Base-by-base conservation (phyloP, 2,113 vertebrate genomes). In the western clawed frog (Xenopus tropicalis) region DNA sequence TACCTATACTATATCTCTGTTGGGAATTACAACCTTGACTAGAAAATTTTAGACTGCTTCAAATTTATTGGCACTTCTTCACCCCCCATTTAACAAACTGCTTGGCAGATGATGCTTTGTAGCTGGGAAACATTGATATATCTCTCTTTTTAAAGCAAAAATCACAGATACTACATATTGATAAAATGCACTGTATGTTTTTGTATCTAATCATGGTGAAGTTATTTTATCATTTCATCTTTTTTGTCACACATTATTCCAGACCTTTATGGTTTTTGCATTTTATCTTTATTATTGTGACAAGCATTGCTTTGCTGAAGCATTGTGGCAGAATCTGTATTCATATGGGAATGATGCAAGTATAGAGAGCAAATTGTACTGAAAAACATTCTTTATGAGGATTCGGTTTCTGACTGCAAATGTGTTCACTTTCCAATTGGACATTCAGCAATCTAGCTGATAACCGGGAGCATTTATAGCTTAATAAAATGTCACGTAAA, bases 291-390 rank as follows among this genome's bases (percentile, higher is more conserved):
- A 67, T 17, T 66, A 46, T 56, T 75, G 77, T 43, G 25, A 12
- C 78, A 75, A 61, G 21, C 37, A 21, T 58, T 74, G 71, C 74
- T 73, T 77, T 82, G 46, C 80, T 81, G 62, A 72, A 80, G 66
- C 79, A 81, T 88, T 83, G 81, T 81, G 62, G 78, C 71, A 71
- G 79, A 74, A 75, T 75, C 81, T 58, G 69, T 79, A 71, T 80
- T 56, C 73, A 74, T 82, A 71, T 52, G 82, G 78, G 80, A 87
- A 86, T 86, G 80, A 89, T 86, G 86, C 88, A 88, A 91, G 81
- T 78, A 85, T 76, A 20, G 29, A 11, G n/a, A 12, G 37, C 5
- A 42, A 16, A 62, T 17, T 3, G 29, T 37, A 5, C 29, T 37
- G 29, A 37, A n/a, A n/a, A n/a, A n/a, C n/a, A n/a, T n/a, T n/a